Percentiles rank a stretch among this genome's conserved stretches.
Evolutionary conservation across 30 jellyfish, hydroid and myxozoan species (phyloP).

Genomic region (Euphysa ruthae): DNA sequence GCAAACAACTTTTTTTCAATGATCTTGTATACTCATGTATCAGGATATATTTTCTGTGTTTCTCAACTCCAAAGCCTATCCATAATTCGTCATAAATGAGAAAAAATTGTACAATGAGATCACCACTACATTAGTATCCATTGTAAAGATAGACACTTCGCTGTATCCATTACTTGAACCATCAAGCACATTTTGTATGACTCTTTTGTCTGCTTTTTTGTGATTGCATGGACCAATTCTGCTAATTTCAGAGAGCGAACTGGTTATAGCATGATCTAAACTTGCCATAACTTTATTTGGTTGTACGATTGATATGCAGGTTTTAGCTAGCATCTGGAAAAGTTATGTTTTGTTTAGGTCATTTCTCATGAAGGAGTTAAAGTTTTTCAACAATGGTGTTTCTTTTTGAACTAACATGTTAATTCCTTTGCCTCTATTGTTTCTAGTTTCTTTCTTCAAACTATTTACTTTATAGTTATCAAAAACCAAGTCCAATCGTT

Average conservation of each 20-base stretch:
- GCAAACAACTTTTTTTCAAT: not conserved
- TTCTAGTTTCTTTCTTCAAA: constrained; percentile 3
- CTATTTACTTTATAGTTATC: not conserved
- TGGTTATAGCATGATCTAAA: not conserved
- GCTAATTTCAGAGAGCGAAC: not conserved
- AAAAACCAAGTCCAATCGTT: not conserved
- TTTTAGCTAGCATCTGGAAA: constrained; percentile 22
- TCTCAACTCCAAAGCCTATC: not conserved
- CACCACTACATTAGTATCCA: constrained; percentile 10
- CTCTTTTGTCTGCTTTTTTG: constrained; percentile 12
- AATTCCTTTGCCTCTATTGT: constrained; percentile 22
- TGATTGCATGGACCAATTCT: not conserved
- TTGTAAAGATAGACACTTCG: not conserved
- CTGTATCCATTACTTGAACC: not conserved
- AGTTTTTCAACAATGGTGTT: constrained; percentile 17
- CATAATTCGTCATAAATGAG: not conserved
- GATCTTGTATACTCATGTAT: not conserved
- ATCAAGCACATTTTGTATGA: not conserved
- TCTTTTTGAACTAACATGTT: not conserved
- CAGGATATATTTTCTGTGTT: not conserved
- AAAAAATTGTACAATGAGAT: not conserved
- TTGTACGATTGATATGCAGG: not conserved
- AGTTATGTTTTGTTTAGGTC: constrained; percentile 16
- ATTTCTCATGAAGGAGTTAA: not conserved
- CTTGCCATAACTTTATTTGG: not conserved